These are phyloP conservation scores for Odontamblyopus rebecca DNA, from an alignment of 2,797 vertebrate genomes.

Conservation along the genomic window DNA sequence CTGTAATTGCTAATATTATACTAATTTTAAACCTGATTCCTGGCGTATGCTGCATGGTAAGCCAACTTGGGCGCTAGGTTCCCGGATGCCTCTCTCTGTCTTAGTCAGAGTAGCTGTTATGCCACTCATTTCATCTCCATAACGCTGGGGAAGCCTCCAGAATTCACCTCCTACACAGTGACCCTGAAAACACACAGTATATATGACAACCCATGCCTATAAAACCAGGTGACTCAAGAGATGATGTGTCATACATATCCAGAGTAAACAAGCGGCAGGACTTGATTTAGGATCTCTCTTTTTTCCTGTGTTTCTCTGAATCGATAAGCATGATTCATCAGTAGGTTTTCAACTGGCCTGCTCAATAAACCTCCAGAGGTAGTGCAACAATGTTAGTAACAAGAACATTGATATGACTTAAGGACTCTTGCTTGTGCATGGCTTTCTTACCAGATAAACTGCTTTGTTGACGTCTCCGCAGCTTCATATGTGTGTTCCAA, in stretches of 20 bases:
- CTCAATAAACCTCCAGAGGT: slow-evolving; percentile 70
- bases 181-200: slow-evolving; percentile 68
- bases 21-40: slow-evolving; percentile 63
- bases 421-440: neutral
- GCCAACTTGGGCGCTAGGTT: slow-evolving; percentile 75
- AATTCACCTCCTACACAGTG: slow-evolving; percentile 81
- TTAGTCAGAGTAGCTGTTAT: slow-evolving; percentile 83
- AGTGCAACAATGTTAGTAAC: neutral
- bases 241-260: slow-evolving; percentile 72
- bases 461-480: slow-evolving; percentile 79
- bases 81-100: slow-evolving; percentile 73
- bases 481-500: slow-evolving; percentile 80
- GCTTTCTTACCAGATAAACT: slow-evolving; percentile 78
- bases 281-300: slow-evolving; percentile 75
- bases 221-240: neutral
- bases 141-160: slow-evolving; percentile 81
- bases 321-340: slow-evolving; percentile 82
- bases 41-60: slow-evolving; percentile 71
- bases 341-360: slow-evolving; percentile 77
- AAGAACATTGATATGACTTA: neutral
- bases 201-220: slow-evolving; percentile 11
- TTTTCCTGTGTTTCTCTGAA: slow-evolving; percentile 85
- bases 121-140: slow-evolving; percentile 86
- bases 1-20: neutral
- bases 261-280: slow-evolving; percentile 73